Evolutionary conservation across 1,140 invertebrate species (phyloP), one percentile per base, ranked within the genome.

Genomic region (Neodiprion fabricii): DNA sequence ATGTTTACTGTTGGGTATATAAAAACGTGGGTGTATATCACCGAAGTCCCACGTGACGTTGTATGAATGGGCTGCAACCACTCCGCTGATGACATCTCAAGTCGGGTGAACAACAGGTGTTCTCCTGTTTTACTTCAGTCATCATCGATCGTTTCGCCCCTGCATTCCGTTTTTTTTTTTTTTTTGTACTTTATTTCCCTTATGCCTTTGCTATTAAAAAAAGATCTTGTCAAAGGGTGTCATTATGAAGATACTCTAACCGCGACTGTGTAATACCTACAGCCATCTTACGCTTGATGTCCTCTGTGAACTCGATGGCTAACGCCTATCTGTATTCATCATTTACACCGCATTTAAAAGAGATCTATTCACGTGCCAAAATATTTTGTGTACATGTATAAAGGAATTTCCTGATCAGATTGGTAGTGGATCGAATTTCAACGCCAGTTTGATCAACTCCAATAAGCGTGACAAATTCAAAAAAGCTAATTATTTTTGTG

Each of bases 51-150:
- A 61, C 53, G 53, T 61, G 53, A 61, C 53, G 53, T 61, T 61
- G 28, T 4, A 17, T 61, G 53, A 61, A 61, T 61, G 53, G 53
- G 53, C 53, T 61, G 53, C 11, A 61, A 61, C 11, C 53, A 61
- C 53, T 61, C 8, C 53, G 53, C 53, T 61, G 53, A 61, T 61
- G 53, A 61, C 53, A 61, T 61, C 53, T 61, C 53, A 61, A 61
- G 53, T 61, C 53, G n/a, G 11, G 11, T 17, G 53, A 61, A 61
- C 53, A 61, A 61, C 53, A 61, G 53, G 53, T 61, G 53, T 61
- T 61, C 53, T 61, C 53, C 53, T 61, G 53, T 61, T 61, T 61
- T 61, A 14, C 53, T 61, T 61, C 53, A 61, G 0, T 61, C 53
- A 61, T 61, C 53, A 61, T 61, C 53, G 53, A 61, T 61, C 53